Evolutionary conservation across 2,888 invertebrate species (phyloP).

Genomic region (Nymphalis polychloros): DNA sequence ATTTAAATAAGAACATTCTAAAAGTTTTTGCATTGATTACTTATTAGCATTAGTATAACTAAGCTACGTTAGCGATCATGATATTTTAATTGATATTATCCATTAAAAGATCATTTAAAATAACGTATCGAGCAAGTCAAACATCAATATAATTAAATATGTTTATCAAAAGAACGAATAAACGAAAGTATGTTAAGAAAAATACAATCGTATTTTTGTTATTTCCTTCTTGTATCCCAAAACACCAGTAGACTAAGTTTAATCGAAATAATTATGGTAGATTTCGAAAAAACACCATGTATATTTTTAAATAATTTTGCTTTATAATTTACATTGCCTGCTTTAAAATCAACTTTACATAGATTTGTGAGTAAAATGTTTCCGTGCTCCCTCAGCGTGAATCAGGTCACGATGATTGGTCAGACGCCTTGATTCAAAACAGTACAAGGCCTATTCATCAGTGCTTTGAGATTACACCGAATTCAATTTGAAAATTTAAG

Average conservation of each 20-base stretch:
- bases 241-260: too few species aligned
- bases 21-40: not conserved
- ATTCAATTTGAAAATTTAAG: slow-evolving; percentile 5
- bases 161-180: too few species aligned
- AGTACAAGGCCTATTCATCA: slow-evolving; percentile 13
- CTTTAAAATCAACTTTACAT: slow-evolving; percentile 7
- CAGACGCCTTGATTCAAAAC: slow-evolving; percentile 55
- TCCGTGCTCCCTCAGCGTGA: slow-evolving; percentile 5
- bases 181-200: too few species aligned
- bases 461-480: slow-evolving; percentile 7
- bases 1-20: not conserved
- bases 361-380: slow-evolving; percentile 12
- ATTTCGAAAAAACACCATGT: too few species aligned
- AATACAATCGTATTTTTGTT: too few species aligned
- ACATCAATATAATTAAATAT: too few species aligned
- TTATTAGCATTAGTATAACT: not conserved
- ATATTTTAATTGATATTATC: too few species aligned
- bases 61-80: too few species aligned
- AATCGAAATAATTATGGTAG: too few species aligned
- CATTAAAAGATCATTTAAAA: too few species aligned
- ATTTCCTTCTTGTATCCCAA: too few species aligned
- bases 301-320: not conserved
- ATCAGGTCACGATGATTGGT: slow-evolving; percentile 64
- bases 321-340: slow-evolving; percentile 10
- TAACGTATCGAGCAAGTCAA: too few species aligned